These are phyloP conservation scores for Indicator indicator DNA, from an alignment of 2,113 vertebrate species.

Conservation along the genomic window DNA sequence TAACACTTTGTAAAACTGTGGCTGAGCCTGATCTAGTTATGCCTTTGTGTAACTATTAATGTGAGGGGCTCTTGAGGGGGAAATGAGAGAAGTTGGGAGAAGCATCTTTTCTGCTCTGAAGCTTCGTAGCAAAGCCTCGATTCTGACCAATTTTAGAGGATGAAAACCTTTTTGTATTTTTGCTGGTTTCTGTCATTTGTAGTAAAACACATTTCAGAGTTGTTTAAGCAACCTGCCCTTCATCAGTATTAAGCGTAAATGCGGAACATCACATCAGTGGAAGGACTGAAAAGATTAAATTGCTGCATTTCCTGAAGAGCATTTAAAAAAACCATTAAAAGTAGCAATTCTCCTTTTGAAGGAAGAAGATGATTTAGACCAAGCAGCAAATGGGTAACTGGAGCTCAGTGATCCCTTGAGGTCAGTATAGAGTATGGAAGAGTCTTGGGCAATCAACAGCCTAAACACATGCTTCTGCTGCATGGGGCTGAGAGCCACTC, in stretches of 20 bases:
- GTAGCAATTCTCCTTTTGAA: neutral
- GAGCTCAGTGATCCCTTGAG: neutral
- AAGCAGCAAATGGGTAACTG: neutral
- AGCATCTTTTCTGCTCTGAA: neutral
- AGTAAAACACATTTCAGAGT: neutral
- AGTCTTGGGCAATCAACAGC: slow-evolving; percentile 9
- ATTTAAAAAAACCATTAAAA: neutral
- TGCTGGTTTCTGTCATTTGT: neutral
- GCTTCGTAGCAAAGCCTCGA: neutral
- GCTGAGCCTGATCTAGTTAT: neutral
- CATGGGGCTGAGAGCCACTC: slow-evolving; percentile 23
- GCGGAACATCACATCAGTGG: neutral
- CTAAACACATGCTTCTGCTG: slow-evolving; percentile 26
- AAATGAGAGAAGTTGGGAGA: neutral
- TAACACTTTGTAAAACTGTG: neutral
- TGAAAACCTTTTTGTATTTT: neutral
- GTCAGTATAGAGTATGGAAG: neutral
- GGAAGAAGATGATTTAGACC: neutral
- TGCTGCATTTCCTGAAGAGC: neutral
- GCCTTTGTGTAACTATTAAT: neutral
- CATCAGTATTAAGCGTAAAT: neutral
- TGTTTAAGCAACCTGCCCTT: neutral
- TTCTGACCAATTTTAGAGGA: neutral
- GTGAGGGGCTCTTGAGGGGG: neutral
- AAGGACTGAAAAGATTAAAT: neutral